Conservation (phyloP, 2,888 invertebrate species). For the Acronicta alni region DNA sequence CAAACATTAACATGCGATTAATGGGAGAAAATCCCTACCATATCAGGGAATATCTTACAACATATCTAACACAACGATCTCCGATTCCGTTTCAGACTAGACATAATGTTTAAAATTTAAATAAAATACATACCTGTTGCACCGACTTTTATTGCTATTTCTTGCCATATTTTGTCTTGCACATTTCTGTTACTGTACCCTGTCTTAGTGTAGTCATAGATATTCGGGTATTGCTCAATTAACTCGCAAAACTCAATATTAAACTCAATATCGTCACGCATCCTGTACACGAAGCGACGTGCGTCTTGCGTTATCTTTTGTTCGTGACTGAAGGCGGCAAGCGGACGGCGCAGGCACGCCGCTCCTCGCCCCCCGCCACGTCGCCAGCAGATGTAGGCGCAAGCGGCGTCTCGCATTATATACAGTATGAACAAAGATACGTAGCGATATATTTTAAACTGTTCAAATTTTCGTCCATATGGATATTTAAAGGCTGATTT, state of each 20-base stretch:
- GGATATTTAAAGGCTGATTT: conserved; percentile 1
- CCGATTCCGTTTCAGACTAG: conserved; percentile 44
- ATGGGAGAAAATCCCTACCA: conserved; percentile 32
- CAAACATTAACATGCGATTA: conserved; percentile 34
- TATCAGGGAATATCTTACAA: conserved; percentile 49
- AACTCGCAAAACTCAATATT: conserved; percentile 40
- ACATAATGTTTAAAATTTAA: conserved; percentile 29
- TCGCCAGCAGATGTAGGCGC: conserved; percentile 31
- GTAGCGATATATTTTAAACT: conserved; percentile 40
- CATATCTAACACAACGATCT: conserved; percentile 38
- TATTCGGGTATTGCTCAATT: conserved; percentile 33
- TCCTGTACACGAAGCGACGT: conserved; percentile 33
- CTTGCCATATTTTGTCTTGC: conserved; percentile 44
- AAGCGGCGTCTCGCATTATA: conserved; percentile 28
- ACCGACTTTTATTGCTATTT: conserved; percentile 39
- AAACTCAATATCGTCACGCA: conserved; percentile 22
- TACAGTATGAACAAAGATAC: conserved; percentile 39
- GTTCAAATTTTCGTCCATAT: conserved; percentile 31
- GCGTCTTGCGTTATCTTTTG: conserved; percentile 33
- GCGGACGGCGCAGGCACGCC: conserved; percentile 41
- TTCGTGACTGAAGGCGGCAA: conserved; percentile 39
- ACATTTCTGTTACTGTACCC: conserved; percentile 44
- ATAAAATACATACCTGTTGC: conserved; percentile 33
- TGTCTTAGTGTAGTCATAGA: conserved; percentile 39
- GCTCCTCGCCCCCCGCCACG: conserved; percentile 27